A percentile compares a stretch with the other conserved stretches of the same genome.
Evolutionary conservation across 2,113 vertebrate genomes (phyloP).

Genomic region (Charadrius vociferus): DNA sequence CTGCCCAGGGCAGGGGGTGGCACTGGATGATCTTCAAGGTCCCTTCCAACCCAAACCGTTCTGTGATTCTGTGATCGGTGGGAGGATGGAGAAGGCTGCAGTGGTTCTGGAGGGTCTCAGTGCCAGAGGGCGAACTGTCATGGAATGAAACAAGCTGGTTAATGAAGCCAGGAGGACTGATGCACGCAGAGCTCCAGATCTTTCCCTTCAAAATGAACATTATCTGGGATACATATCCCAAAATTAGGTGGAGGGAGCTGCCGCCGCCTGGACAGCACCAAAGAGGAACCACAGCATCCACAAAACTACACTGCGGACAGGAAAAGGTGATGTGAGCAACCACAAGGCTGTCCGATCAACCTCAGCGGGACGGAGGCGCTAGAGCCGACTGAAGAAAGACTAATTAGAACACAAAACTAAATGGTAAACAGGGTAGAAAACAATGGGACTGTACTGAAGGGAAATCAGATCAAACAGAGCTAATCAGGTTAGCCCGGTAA

Average conservation of each 20-base stretch:
- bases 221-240: background rate
- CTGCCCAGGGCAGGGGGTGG: too few species aligned
- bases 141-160: background rate
- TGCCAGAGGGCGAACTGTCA: background rate
- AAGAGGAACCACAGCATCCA: background rate
- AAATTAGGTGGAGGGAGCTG: background rate
- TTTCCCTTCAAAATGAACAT: background rate
- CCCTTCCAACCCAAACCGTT: too few species aligned
- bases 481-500: background rate
- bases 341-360: background rate
- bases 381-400: background rate
- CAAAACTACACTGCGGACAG: accelerated
- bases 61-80: background rate
- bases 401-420: background rate
- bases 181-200: background rate
- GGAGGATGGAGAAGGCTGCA: background rate
- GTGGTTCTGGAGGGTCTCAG: background rate
- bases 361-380: background rate
- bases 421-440: background rate
- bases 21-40: too few species aligned
- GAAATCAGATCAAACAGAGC: background rate
- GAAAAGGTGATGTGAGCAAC: background rate
- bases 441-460: background rate
- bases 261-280: background rate
- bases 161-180: background rate